A percentile compares a stretch with the other conserved stretches of the same genome.
Conservation (phyloP, 2,797 vertebrate species). For the Meda fulgida region DNA sequence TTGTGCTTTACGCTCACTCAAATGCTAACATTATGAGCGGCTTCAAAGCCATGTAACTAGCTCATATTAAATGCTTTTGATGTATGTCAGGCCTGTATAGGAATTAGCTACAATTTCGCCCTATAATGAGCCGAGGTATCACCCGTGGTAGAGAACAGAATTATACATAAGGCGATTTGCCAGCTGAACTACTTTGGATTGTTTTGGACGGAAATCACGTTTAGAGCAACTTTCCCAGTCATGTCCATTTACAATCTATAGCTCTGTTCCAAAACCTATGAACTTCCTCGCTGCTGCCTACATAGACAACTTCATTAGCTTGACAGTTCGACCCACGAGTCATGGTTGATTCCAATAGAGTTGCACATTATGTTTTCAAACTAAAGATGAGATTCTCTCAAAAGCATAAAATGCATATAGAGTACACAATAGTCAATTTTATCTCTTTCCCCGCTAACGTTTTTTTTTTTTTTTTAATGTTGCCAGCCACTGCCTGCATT, state of each 20-base stretch:
- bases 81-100: background rate
- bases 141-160: background rate
- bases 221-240: slow-evolving; percentile 13
- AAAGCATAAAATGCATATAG: background rate
- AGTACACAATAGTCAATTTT: background rate
- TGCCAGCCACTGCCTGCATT: too few relatives aligned
- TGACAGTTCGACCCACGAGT: background rate
- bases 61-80: slow-evolving; percentile 4
- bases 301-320: background rate
- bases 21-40: background rate
- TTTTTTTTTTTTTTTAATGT: too few relatives aligned
- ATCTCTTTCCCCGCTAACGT: too few relatives aligned
- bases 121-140: background rate
- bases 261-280: slow-evolving; percentile 4
- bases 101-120: slow-evolving; percentile 1
- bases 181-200: slow-evolving; percentile 3
- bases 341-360: background rate
- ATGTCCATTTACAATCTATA: slow-evolving; percentile 2
- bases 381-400: background rate
- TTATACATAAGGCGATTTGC: slow-evolving; percentile 1
- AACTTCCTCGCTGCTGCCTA: background rate
- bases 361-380: background rate
- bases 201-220: slow-evolving; percentile 1
- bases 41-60: background rate
- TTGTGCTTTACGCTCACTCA: background rate